Evolutionary conservation across 1,140 invertebrate species (phyloP).

Genomic region (Vanessa tameamea): DNA sequence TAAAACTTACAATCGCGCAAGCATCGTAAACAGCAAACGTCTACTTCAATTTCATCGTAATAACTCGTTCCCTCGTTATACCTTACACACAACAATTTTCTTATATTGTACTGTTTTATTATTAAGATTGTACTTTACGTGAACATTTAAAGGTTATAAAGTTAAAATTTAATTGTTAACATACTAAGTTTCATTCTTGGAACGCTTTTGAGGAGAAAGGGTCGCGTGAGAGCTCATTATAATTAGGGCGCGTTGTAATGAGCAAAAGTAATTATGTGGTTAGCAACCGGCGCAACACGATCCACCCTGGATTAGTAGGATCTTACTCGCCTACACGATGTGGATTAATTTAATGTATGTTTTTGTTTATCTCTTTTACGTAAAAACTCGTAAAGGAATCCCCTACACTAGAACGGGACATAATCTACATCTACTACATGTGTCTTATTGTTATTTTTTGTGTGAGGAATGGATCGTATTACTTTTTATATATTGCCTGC

Average conservation of each 20-base stretch:
- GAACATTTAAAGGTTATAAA: neutral
- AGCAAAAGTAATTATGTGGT: constrained; percentile 73
- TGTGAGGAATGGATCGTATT: constrained; percentile 39
- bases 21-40: constrained; percentile 26
- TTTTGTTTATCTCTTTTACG: constrained; percentile 67
- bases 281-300: constrained; percentile 63
- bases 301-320: constrained; percentile 67
- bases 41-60: constrained; percentile 11
- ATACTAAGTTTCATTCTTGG: constrained; percentile 13
- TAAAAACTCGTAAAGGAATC: constrained; percentile 68
- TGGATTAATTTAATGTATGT: constrained; percentile 76
- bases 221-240: constrained; percentile 30
- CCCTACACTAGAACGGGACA: constrained; percentile 68
- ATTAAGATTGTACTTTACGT: neutral
- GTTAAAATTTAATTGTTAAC: constrained; percentile 11
- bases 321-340: constrained; percentile 59
- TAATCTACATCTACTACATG: constrained; percentile 65
- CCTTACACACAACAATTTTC: constrained; percentile 12
- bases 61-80: neutral
- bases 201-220: constrained; percentile 2
- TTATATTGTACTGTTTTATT: neutral
- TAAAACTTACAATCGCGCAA: constrained; percentile 35
- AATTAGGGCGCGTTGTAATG: constrained; percentile 60
- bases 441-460: constrained; percentile 64
- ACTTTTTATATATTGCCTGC: constrained; percentile 57